A percentile compares a stretch with the other conserved stretches of the same genome.
These are phyloP conservation scores for Pteropus rufus DNA, from an alignment of 2,797 vertebrate species.

Conservation along the genomic window DNA sequence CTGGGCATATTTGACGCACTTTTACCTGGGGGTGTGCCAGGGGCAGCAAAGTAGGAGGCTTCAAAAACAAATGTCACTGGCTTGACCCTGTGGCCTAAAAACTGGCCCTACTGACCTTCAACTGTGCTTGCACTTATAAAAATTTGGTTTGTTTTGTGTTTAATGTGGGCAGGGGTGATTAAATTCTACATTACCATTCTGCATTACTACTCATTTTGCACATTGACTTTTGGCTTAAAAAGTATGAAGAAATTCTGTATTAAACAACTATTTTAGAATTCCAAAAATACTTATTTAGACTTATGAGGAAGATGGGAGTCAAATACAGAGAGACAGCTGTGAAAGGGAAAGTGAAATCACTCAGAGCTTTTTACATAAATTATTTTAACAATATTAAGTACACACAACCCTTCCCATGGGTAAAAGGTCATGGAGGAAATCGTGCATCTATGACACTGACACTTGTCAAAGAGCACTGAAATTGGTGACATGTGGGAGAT, in stretches of 20 bases:
- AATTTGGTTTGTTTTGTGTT: not conserved
- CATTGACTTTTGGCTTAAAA: not conserved
- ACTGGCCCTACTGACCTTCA: not conserved
- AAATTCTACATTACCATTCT: not conserved
- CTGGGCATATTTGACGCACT: not conserved
- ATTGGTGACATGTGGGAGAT: not conserved
- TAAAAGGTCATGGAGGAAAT: not conserved
- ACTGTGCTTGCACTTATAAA: not conserved
- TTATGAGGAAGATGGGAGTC: not conserved
- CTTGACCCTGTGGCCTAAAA: not conserved
- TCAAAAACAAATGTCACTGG: not conserved
- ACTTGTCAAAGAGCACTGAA: not conserved
- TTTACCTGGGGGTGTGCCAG: not conserved
- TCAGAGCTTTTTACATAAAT: slow-evolving; percentile 1
- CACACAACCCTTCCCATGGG: not conserved
- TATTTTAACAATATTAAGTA: not conserved
- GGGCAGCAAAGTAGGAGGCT: not conserved
- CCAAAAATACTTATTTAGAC: not conserved
- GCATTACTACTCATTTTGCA: not conserved
- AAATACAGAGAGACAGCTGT: not conserved
- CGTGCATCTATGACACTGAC: not conserved
- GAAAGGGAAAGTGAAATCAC: not conserved
- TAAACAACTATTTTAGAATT: slow-evolving; percentile 1
- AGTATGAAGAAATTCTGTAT: not conserved
- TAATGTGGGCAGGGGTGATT: not conserved